Evolutionary conservation across 2,888 invertebrate genomes (phyloP).

Genomic region (Pseudolycoriella hygida): DNA sequence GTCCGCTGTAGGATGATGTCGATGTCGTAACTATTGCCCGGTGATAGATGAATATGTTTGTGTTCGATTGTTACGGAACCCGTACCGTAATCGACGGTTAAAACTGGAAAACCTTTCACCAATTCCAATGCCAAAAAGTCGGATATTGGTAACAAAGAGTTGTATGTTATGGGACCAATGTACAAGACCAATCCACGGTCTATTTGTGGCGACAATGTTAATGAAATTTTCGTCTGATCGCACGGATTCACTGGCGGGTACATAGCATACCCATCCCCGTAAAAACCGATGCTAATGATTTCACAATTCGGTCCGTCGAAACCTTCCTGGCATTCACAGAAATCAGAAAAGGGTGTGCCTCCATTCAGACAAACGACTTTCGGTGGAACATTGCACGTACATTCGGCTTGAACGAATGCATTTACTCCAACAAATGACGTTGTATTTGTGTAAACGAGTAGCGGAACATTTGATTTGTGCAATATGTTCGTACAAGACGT

Average conservation of each 20-base stretch:
- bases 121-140: slow-evolving; percentile 88
- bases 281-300: slow-evolving; percentile 70
- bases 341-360: slow-evolving; percentile 41
- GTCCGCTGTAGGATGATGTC: slow-evolving; percentile 51
- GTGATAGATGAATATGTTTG: slow-evolving; percentile 52
- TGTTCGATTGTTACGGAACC: slow-evolving; percentile 56
- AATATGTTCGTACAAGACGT: slow-evolving; percentile 67
- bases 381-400: slow-evolving; percentile 36
- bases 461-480: slow-evolving; percentile 52
- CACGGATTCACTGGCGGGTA: slow-evolving; percentile 78
- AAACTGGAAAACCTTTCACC: slow-evolving; percentile 59
- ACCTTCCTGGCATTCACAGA: slow-evolving; percentile 67
- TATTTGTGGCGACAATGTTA: slow-evolving; percentile 62
- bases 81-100: slow-evolving; percentile 76
- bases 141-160: slow-evolving; percentile 42
- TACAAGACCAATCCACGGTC: slow-evolving; percentile 79
- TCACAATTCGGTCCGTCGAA: slow-evolving; percentile 82
- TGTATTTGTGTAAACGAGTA: slow-evolving; percentile 78
- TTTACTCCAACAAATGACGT: slow-evolving; percentile 89
- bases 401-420: slow-evolving; percentile 63
- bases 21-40: slow-evolving; percentile 75
- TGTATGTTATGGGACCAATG: slow-evolving; percentile 60
- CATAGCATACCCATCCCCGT: slow-evolving; percentile 84
- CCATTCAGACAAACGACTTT: slow-evolving; percentile 57
- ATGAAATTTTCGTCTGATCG: slow-evolving; percentile 59